Base-by-base conservation (phyloP, 1,140 invertebrate genomes). In the Drosophila miranda region DNA sequence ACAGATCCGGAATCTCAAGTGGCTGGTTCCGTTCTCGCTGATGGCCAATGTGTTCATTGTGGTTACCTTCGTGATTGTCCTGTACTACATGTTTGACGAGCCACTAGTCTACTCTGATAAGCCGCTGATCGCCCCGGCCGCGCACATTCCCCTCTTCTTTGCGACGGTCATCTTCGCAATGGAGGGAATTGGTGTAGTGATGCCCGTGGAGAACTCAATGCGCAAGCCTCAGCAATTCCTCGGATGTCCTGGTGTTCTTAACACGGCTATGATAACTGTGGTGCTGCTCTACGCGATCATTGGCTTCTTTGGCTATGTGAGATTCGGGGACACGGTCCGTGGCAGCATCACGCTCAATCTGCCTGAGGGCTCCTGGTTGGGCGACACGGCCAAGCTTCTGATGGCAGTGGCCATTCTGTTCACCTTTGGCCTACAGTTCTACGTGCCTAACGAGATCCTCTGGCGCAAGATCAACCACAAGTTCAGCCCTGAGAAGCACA, bases 151-250 rank as follows among this genome's bases (percentile, higher is more conserved):
- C 0, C 91, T 94, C 14, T 95, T 95, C 90, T 94, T 95, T 70
- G 93, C 93, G 62, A 96, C 95, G 23, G 95, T 95, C 0, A 93
- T 96, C 54, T 96, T 96, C 78, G 95, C 95, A 11, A 96, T 96
- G 93, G 95, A 96, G 91, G 95, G 95, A 5, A 96, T 96, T 62
- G 95, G 95, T 45, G 95, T 95, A 13, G 95, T 98, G 16, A 94
- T 98, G 92, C 97, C 97, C 0, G 93, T 98, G 41, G 96, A 98
- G 91, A 97, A 98, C 88, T 95, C 95, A 8, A 98, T 98, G 96
- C 93, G 92, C 41, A 93, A 95, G 46, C 96, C 96, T 0, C 89
- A 94, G 60, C 94, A 94, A 41, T 98, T 98, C 88, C 91, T 95
- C 0, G 96, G 96, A 1, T 96, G 94, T 79, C 95, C 94, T 2